Conservation (phyloP, 2,113 vertebrate genomes). For the Nansenia antarctica region DNA sequence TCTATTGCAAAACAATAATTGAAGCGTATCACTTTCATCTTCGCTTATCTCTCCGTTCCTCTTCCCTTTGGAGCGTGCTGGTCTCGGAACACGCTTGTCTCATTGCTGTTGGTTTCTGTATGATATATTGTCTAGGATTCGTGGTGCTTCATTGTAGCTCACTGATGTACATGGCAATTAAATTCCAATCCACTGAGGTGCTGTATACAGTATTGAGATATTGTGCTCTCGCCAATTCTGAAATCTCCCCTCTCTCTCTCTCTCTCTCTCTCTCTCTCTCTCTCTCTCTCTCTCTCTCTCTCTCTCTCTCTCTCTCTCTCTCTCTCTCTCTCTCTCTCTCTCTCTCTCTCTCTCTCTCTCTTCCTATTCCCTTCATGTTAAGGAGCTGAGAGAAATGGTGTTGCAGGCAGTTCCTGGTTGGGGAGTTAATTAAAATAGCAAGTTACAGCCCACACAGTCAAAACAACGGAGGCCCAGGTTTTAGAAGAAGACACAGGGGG, state of each 20-base stretch:
- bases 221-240: no score
- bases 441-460: slow-evolving; percentile 74
- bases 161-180: slow-evolving; percentile 70
- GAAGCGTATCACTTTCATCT: no score
- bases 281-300: slow-evolving; percentile 12
- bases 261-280: slow-evolving; percentile 27
- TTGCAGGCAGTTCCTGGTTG: slow-evolving; percentile 63
- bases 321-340: slow-evolving; percentile 1
- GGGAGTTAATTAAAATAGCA: slow-evolving; percentile 80
- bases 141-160: slow-evolving; percentile 52
- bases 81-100: slow-evolving; percentile 35
- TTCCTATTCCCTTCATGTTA: slow-evolving; percentile 59
- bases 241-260: slow-evolving; percentile 34
- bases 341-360: background rate
- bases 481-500: slow-evolving; percentile 53
- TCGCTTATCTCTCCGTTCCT: no score
- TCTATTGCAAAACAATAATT: slow-evolving; percentile 62
- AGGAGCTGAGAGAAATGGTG: slow-evolving; percentile 58
- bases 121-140: slow-evolving; percentile 64
- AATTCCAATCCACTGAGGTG: slow-evolving; percentile 59
- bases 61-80: slow-evolving; percentile 52
- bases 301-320: slow-evolving; percentile 4
- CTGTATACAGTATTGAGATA: slow-evolving; percentile 29
- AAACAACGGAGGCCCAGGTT: slow-evolving; percentile 70
- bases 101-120: slow-evolving; percentile 62